A percentile compares a stretch with the other conserved stretches of the same genome.
Conservation (phyloP, 2,113 vertebrate genomes). For the Takifugu flavidus region DNA sequence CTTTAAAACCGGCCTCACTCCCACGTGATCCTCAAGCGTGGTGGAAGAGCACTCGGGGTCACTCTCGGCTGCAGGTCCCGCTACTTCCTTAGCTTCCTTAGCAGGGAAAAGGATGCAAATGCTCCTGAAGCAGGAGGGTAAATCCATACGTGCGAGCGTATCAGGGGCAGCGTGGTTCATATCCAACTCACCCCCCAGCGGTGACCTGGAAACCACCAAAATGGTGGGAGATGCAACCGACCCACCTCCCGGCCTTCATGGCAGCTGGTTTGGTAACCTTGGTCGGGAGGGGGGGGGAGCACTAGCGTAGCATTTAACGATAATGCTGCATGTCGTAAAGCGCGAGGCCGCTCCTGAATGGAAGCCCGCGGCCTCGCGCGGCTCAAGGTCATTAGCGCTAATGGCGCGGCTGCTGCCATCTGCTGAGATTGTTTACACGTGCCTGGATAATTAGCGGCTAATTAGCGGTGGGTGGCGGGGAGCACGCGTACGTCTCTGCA, state of each 20-base stretch:
- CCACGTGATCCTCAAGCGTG: too few relatives aligned
- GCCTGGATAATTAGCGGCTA: slow-evolving; percentile 87
- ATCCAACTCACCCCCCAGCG: neutral
- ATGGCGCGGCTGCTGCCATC: slow-evolving; percentile 80
- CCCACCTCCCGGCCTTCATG: slow-evolving; percentile 5
- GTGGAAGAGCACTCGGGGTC: too few relatives aligned
- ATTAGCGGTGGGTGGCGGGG: slow-evolving; percentile 83
- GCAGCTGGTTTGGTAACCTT: slow-evolving; percentile 19
- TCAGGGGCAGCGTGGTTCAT: too few relatives aligned
- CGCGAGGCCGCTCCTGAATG: slow-evolving; percentile 57
- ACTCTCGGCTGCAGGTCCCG: too few relatives aligned
- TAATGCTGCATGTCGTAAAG: slow-evolving; percentile 55
- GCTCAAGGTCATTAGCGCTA: slow-evolving; percentile 82
- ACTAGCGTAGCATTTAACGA: slow-evolving; percentile 46
- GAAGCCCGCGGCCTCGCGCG: slow-evolving; percentile 46
- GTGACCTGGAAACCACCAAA: neutral
- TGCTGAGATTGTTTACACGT: slow-evolving; percentile 89
- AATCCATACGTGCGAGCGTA: too few relatives aligned
- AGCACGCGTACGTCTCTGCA: slow-evolving; percentile 43
- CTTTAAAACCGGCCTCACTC: too few relatives aligned
- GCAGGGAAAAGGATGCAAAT: too few relatives aligned
- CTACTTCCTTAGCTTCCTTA: too few relatives aligned
- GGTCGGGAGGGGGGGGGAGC: neutral
- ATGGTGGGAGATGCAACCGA: slow-evolving; percentile 1
- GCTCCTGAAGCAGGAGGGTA: too few relatives aligned